Base-by-base conservation (phyloP, 2,888 invertebrate genomes). In the Andrena chrysosceles region DNA sequence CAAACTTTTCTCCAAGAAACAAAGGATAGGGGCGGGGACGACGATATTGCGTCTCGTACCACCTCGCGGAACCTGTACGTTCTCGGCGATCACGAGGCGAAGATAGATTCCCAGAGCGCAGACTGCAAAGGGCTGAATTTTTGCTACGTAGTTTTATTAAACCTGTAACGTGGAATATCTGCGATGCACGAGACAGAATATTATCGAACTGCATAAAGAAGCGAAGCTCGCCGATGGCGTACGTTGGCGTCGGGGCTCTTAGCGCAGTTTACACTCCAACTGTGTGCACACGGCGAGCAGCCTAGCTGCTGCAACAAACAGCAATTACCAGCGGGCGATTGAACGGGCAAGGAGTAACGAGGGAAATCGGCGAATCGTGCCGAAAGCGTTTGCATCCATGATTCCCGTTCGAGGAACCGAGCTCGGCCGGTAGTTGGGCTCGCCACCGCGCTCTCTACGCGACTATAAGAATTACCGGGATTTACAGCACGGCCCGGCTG, bases 1-100 rank as follows among this genome's bases (percentile, higher is more conserved):
- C 85, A 82, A 89, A 88, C 78, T 88, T 83, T 87, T 73, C 81
- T 77, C 67, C 73, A 70, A 77, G 73, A 60, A 67, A 74, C 63
- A 60, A 70, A 80, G 67, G 33, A 49, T n/a, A 71, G 69, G 74
- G 66, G 68, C 23, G 66, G 26, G 59, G 74, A 49, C 69, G 71
- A 62, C 76, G 84, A 75, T 84, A 77, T 81, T 85, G 77, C 85
- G 70, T 77, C 75, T 54, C 60, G 63, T 54, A 33, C 74, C 56
- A 10, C 26, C 56, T 4, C 20, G 13, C 8, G 56, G 23, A 23
- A 60, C 60, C 23, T 23, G 62, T 23, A 6, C 20, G 7, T 10
- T 10, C 59, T 23, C 13, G 4, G 4, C 42, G 31, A 7, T 23
- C 35, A 29, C 29, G 2, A 2, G 23, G 31, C 49, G 29, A 52